Percentiles rank a stretch among this genome's conserved stretches.
phyloP scores from a whole-genome alignment of 2,113 vertebrate genomes.

The Marcusenius ussheri region DNA sequence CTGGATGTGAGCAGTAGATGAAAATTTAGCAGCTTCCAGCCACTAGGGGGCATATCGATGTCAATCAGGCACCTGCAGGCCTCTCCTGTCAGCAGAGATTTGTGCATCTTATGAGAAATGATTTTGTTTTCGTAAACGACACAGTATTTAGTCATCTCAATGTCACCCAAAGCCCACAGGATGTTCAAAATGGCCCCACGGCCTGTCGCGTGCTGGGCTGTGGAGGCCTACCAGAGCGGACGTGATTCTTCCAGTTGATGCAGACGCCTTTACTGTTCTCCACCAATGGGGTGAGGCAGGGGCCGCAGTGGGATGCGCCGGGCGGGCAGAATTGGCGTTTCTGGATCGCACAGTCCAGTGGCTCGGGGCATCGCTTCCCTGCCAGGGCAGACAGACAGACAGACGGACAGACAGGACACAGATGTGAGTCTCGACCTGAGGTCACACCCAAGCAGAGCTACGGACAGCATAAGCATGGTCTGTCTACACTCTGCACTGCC shows the following conservation, averaged over 20 bases:
- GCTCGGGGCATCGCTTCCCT: conserved; percentile 57
- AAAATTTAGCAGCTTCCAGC: background rate
- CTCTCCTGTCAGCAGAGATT: background rate
- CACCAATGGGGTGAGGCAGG: conserved; percentile 60
- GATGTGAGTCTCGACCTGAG: background rate
- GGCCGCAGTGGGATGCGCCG: conserved; percentile 63
- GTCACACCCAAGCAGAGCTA: background rate
- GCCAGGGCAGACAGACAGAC: conserved; percentile 16
- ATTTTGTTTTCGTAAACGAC: background rate
- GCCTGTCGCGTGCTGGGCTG: too few relatives aligned
- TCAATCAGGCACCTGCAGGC: background rate
- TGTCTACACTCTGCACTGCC: background rate
- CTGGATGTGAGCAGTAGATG: background rate
- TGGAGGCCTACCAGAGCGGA: conserved; percentile 27
- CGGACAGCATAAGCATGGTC: background rate
- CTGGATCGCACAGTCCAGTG: conserved; percentile 64
- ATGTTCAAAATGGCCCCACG: background rate
- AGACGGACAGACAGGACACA: background rate
- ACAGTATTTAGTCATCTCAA: background rate
- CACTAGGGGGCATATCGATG: background rate
- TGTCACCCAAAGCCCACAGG: background rate
- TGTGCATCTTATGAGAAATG: background rate
- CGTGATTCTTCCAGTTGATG: conserved; percentile 25
- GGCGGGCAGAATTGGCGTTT: conserved; percentile 57
- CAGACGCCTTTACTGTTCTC: conserved; percentile 63